Base-by-base conservation (phyloP, 1,140 invertebrate species). In the Pissodes strobi region DNA sequence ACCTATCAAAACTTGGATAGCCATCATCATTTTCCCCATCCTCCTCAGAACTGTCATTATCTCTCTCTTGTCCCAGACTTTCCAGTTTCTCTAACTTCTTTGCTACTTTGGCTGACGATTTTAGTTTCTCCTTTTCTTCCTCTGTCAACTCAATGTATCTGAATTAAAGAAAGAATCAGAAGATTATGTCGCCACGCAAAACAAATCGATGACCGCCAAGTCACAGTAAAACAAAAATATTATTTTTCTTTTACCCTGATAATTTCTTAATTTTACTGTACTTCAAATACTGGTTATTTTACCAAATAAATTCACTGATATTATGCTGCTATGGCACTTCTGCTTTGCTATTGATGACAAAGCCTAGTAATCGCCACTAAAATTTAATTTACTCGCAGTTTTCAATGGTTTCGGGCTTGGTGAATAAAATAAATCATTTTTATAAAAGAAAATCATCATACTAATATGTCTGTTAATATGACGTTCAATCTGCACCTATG, bases 101-200 rank as follows among this genome's bases (percentile, higher is more conserved):
- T 0, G 93, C 94, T 45, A 97, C 94, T 80, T 97, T 97, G 63
- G 93, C 88, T 64, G 90, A 95, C 9, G 91, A 90, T 79, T 94
- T 93, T 0, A 97, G 80, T 77, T 94, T 95, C 72, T 94, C 92
- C 71, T 94, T 93, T 71, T 95, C 93, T 66, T 95, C 93, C 66
- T 95, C 92, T n/a, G 92, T 94, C 15, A 97, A 83, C 72, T 94
- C 92, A 68, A 97, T 84, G 78, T 95, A 93, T 72, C 88, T 88
- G 18, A 30, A 46, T 1, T 22, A 46, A 21, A 69, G 51, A 34
- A 6, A 46, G 13, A 30, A 45, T 19, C 48, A 21, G 22, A 0
- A 38, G 2, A 25, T 45, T 13, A 27, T n/a, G n/a, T n/a, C n/a
- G n/a, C n/a, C n/a, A n/a, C n/a, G n/a, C n/a, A n/a, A n/a, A n/a